Base-by-base conservation (phyloP, 2,888 invertebrate genomes). In the Lysandra bellargus region DNA sequence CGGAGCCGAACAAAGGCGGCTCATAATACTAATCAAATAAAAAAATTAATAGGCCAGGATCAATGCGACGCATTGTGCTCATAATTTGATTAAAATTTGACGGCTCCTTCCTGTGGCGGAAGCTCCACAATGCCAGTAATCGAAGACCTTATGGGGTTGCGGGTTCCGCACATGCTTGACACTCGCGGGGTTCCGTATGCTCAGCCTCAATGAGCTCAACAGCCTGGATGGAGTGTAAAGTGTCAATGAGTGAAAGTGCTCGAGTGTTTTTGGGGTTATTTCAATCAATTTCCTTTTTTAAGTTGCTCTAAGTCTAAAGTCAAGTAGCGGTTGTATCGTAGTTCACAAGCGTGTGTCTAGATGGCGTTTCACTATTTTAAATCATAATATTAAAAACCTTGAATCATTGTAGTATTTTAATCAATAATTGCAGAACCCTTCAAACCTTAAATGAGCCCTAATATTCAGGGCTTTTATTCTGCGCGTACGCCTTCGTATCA, bases 31-130 rank as follows among this genome's bases (percentile, higher is more conserved):
- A 57, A 82, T 82, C 79, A 83, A 57, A 57, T 57, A 57, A 57
- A 57, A 53, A 57, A 57, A 57, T 57, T 57, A 57, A 81, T 81
- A 82, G 85, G 83, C 83, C 83, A 87, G 90, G 91, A 76, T 76
- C 76, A 76, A 76, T 76, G 76, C 76, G 17, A 17, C 14, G 30
- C 83, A 80, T 82, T 86, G 84, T 92, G 85, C 81, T 81, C 87
- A 83, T 92, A 92, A 92, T 92, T 92, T 92, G 91, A 92, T 92
- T 92, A 92, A 92, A 90, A 88, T 90, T 91, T 92, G 92, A 92
- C 92, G 84, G 87, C 88, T 90, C 83, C 89, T 90, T 92, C 92
- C 92, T 90, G 91, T 88, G 81, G 79, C 81, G 92, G 92, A 92
- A 90, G 89, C 86, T 85, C 86, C 85, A 83, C 85, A 87, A 86